Conservation (phyloP, 2,113 vertebrate genomes). For the Lampris incognitus region DNA sequence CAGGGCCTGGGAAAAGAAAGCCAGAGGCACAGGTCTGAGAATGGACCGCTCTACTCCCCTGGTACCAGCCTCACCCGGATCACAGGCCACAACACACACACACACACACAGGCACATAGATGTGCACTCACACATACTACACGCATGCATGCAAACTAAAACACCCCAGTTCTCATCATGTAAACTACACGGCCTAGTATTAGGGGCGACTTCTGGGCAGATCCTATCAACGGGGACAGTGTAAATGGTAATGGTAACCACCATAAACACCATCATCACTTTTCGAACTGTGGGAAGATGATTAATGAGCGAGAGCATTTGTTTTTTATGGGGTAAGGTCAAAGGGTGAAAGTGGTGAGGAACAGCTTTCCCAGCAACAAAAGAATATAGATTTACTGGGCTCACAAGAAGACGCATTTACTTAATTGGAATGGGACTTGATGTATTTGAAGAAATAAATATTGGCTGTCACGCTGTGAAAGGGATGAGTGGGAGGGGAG, state of each 20-base stretch:
- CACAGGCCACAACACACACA: slow-evolving; percentile 25
- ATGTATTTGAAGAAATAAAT: slow-evolving; percentile 41
- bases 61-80: slow-evolving; percentile 63
- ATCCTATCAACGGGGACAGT: background rate
- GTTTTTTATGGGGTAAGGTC: slow-evolving; percentile 32
- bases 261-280: slow-evolving; percentile 38
- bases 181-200: too few species aligned
- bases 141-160: background rate
- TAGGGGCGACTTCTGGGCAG: background rate
- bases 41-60: slow-evolving; percentile 39
- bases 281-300: slow-evolving; percentile 6
- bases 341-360: slow-evolving; percentile 30
- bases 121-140: background rate
- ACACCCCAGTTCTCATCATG: background rate
- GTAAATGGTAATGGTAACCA: slow-evolving; percentile 32
- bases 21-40: slow-evolving; percentile 58
- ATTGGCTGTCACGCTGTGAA: slow-evolving; percentile 4
- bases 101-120: background rate
- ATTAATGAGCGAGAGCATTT: slow-evolving; percentile 21
- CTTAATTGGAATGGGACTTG: slow-evolving; percentile 41
- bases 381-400: slow-evolving; percentile 41
- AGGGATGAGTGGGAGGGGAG: background rate
- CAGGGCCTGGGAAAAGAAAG: slow-evolving; percentile 77
- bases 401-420: slow-evolving; percentile 51
- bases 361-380: slow-evolving; percentile 21